Percentiles rank a stretch among this genome's conserved stretches.
phyloP scores from a whole-genome alignment of 2,113 vertebrate genomes.

The Ariopsis seemanni region DNA sequence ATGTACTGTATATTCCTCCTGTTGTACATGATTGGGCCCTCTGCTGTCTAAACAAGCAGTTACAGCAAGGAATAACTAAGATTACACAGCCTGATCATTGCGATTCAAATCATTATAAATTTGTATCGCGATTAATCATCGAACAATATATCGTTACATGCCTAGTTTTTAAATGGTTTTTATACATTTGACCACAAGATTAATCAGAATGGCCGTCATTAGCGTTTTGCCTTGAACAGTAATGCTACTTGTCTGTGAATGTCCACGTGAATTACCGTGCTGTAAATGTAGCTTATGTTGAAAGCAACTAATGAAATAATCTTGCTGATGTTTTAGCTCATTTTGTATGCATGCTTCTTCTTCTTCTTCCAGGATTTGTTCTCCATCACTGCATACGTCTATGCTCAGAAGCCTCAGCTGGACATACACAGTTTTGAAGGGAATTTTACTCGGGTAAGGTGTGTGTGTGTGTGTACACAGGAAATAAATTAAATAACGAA shows the following conservation, averaged over 20 bases:
- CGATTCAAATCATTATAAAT: too few relatives aligned
- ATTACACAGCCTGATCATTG: too few relatives aligned
- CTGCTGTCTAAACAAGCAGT: too few relatives aligned
- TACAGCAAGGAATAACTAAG: too few relatives aligned
- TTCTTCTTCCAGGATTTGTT: conserved; percentile 87
- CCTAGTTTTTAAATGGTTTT: neutral
- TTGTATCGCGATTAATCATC: too few relatives aligned
- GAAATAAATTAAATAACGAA: neutral
- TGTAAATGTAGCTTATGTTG: neutral
- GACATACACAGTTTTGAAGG: conserved; percentile 99
- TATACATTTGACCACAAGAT: neutral
- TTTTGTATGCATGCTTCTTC: conserved; percentile 19
- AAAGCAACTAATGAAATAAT: neutral
- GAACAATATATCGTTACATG: too few relatives aligned
- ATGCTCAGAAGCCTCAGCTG: conserved; percentile 92
- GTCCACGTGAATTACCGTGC: neutral
- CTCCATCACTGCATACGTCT: conserved; percentile 90
- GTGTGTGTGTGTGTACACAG: neutral
- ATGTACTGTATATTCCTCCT: too few relatives aligned
- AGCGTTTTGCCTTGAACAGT: neutral
- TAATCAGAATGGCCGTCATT: neutral
- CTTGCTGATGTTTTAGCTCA: neutral
- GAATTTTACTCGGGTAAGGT: conserved; percentile 93
- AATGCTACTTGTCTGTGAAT: neutral
- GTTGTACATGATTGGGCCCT: too few relatives aligned